Evolutionary conservation across 2,113 vertebrate genomes (phyloP).

Genomic region (Erythrocercus mccallii): DNA sequence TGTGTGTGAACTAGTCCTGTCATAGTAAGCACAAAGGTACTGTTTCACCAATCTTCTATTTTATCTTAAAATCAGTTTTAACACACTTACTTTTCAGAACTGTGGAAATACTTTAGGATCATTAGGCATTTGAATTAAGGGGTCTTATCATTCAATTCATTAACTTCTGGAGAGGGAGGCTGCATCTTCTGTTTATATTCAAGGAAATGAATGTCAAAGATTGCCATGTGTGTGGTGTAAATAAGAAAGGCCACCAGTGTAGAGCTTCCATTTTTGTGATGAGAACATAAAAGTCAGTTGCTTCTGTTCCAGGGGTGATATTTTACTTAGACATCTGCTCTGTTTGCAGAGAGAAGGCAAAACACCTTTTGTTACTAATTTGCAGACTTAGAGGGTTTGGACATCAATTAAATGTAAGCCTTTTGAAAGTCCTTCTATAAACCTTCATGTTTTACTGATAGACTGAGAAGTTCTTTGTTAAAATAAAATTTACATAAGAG

Average conservation of each 20-base stretch:
- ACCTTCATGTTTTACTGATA: conserved; percentile 34
- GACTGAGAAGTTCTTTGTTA: conserved; percentile 26
- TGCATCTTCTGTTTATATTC: conserved; percentile 75
- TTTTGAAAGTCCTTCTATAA: conserved; percentile 33
- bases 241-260: conserved; percentile 74
- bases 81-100: conserved; percentile 19
- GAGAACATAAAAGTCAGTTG: conserved; percentile 69
- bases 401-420: conserved; percentile 34
- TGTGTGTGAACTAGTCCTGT: not conserved
- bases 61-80: conserved; percentile 41
- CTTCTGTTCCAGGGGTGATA: conserved; percentile 69
- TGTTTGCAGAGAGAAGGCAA: conserved; percentile 65
- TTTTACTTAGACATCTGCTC: conserved; percentile 65
- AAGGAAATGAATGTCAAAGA: conserved; percentile 70
- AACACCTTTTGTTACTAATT: conserved; percentile 56
- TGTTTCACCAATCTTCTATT: conserved; percentile 1
- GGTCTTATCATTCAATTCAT: conserved; percentile 68
- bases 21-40: not conserved
- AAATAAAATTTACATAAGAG: conserved; percentile 33
- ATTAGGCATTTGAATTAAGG: conserved; percentile 58
- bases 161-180: conserved; percentile 64
- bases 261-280: conserved; percentile 70
- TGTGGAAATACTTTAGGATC: conserved; percentile 6
- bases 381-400: conserved; percentile 44
- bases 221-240: conserved; percentile 72